Evolutionary conservation across 1,140 invertebrate species (phyloP), one percentile per base, ranked within the genome.

Genomic region (Drosophila insularis): DNA sequence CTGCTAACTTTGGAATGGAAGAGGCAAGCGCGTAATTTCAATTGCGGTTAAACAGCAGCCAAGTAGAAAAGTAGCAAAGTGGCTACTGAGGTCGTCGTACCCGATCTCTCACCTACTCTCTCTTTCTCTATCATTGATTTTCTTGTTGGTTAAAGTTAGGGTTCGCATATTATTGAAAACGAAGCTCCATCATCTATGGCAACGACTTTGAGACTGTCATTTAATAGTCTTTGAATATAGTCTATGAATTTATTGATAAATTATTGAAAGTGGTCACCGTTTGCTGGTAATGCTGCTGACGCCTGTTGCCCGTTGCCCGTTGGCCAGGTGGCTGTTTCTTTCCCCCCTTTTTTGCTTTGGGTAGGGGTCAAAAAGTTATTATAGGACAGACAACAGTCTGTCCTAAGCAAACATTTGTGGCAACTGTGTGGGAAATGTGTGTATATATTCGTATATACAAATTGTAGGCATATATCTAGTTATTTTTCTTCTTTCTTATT

Each of bases 21-120:
- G 79, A 35, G 10, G 32, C 71, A 54, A 77, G 80, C 85, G 85
- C 77, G 84, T 89, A 89, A 89, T 89, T 89, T 89, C 84, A 89
- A 89, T 89, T 89, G 84, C 84, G 84, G 84, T 89, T 89, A 84
- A 89, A 89, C 85, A 82, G 84, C 82, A 86, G 75, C 82, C 82
- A 80, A 86, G 84, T 87, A 82, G 82, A 89, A 87, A 86, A 87
- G 81, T 75, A 73, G 69, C 67, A 68, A 68, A 82, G 74, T 81
- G 63, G 66, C 74, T 74, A 50, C 43, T 50, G 43, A 50, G 43
- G 43, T 50, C 43, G 43, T 50, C 43, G 43, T 46, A 17, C 43
- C 43, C 43, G 14, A 7, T 46, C 14, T 13, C 6, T 43, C 32
- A 14, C 40, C 40, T 14, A 14, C n/a, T 14, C 13, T n/a, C 43